Evolutionary conservation across 2,797 vertebrate genomes (phyloP).

Genomic region (Fistularia tabacaria): DNA sequence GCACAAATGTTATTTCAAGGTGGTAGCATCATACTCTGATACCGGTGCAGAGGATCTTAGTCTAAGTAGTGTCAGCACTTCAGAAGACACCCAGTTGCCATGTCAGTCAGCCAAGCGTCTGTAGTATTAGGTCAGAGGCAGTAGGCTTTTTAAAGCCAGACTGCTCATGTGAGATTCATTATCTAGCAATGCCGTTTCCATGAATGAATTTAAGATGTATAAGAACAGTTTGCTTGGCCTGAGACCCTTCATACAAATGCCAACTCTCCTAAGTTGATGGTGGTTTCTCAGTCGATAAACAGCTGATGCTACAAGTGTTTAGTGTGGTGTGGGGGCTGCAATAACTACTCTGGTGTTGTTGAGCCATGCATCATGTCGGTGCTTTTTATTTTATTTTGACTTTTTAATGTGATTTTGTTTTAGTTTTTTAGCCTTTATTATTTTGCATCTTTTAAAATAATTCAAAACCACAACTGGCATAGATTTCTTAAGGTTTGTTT

Average conservation of each 20-base stretch:
- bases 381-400: too few relatives aligned
- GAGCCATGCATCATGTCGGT: too few relatives aligned
- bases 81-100: conserved; percentile 47
- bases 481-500: too few relatives aligned
- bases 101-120: conserved; percentile 53
- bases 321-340: not conserved
- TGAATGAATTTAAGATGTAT: conserved; percentile 59
- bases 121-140: conserved; percentile 55
- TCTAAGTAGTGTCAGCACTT: not conserved
- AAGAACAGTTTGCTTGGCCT: conserved; percentile 10
- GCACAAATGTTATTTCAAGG: too few relatives aligned
- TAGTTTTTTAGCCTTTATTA: too few relatives aligned
- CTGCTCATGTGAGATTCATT: conserved; percentile 64
- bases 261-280: conserved; percentile 4
- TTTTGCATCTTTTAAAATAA: too few relatives aligned
- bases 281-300: not conserved
- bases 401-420: too few relatives aligned
- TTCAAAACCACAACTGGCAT: too few relatives aligned
- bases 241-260: conserved; percentile 4
- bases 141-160: conserved; percentile 49
- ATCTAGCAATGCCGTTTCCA: conserved; percentile 47
- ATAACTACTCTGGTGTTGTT: too few relatives aligned
- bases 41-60: too few relatives aligned
- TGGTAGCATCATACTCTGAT: too few relatives aligned
- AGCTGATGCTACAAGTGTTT: not conserved